A percentile compares a stretch with the other conserved stretches of the same genome.
These are phyloP conservation scores for Anolis sagrei DNA, from an alignment of 2,113 vertebrate genomes.

Conservation along the genomic window DNA sequence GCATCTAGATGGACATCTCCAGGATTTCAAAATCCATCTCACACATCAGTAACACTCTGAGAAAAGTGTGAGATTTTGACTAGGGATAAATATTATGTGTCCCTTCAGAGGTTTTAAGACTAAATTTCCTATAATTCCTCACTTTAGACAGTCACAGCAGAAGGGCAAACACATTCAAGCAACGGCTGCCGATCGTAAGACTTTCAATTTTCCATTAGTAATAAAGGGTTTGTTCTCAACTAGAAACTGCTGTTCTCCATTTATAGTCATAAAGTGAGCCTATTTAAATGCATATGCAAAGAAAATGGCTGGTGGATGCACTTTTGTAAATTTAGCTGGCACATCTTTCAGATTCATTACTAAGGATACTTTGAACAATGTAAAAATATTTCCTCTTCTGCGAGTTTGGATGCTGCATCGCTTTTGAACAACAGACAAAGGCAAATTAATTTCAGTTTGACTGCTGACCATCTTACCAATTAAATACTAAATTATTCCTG, in stretches of 20 bases:
- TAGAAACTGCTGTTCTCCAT: neutral
- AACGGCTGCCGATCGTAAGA: neutral
- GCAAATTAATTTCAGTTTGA: neutral
- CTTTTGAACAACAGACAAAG: neutral
- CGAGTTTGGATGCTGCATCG: neutral
- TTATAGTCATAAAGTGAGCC: neutral
- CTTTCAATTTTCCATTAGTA: neutral
- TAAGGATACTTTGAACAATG: neutral
- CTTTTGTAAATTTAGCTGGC: neutral
- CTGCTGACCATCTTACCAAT: neutral
- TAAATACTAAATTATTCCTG: neutral
- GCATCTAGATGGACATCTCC: no score
- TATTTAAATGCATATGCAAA: neutral
- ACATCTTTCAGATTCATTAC: neutral
- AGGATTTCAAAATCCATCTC: no score
- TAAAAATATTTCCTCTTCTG: neutral
- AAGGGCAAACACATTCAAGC: neutral
- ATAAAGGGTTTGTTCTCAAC: neutral
- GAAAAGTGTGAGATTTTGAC: no score
- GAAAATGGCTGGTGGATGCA: neutral
- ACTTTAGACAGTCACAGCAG: neutral
- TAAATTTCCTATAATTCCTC: neutral
- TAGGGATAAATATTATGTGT: no score
- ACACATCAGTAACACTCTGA: no score
- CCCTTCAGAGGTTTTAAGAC: neutral